Evolutionary conservation across 2,797 vertebrate genomes (phyloP), one percentile per base, ranked within the genome.

Genomic region (Danio jaintianensis): DNA sequence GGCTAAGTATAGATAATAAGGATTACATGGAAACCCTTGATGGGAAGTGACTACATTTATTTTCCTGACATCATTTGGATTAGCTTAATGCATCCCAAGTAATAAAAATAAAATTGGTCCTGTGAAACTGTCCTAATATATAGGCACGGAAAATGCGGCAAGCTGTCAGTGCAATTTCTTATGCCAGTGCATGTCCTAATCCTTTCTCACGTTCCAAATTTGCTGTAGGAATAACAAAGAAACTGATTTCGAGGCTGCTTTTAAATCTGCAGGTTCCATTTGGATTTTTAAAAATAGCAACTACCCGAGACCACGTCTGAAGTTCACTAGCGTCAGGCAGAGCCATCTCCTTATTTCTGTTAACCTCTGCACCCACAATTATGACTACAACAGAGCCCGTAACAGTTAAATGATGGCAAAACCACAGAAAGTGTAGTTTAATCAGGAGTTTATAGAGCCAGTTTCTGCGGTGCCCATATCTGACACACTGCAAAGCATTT

Each of bases 401-500:
- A 85, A 89, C 83, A 40, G 58, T 91, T 89, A 91, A 86, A 87
- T 93, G 90, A 90, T 81, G 78, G 81, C 82, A 84, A 82, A 89
- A 86, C 90, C 92, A 83, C 90, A 85, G 88, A 87, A 87, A 92
- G 91, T 90, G 86, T 81, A 82, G 15, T 90, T 91, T 89, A 91
- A 90, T 93, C 90, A 89, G 64, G 80, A 80, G 86, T 93, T 94
- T 92, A 92, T 91, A 86, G 88, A 89, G 81, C 87, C 1, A 40
- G 89, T 89, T 92, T 91, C 91, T 68, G 89, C 87, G 88, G 87
- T 90, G 90, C 91, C 88, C 83, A 75, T 83, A 85, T 90, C 84
- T 84, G 85, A 89, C 91, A 89, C 86, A 72, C 93, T 94, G 85
- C 91, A 93, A 94, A 90, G 89, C 78, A 90, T 94, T 93, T 91